Evolutionary conservation across 2,797 vertebrate species (phyloP), one percentile per base, ranked within the genome.

Genomic region (Sarcophilus harrisii): DNA sequence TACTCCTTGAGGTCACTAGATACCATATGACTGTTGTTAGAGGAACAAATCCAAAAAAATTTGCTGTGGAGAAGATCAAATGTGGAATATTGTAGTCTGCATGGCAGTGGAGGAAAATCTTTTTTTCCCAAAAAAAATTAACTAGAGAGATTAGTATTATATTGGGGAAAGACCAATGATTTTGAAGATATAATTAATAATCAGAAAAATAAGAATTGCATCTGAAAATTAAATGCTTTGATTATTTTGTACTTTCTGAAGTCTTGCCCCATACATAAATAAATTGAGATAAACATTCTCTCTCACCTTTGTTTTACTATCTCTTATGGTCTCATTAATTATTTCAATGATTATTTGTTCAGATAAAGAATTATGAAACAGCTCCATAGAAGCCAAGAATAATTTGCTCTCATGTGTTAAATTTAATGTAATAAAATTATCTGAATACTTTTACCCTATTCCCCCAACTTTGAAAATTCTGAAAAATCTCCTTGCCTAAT

Each of bases 231-330:
- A 58, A 24, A 95, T 89, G 29, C 66, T 49, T 49, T 27, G 73
- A 87, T 87, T 87, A 87, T 87, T 58, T 96, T 95, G 27, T 49
- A 14, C 13, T 73, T 73, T 94, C 89, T 89, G 93, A 52, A 57
- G 8, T 90, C 28, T 45, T 90, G 24, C 59, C 27, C n/a, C 1
- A 1, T 62, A 8, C 58, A 8, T 95, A 91, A n/a, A 5, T 87
- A 73, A 94, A 90, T 58, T 92, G 90, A 92, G 57, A 13, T 62
- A 73, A 92, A 73, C 57, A 52, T 91, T 91, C 90, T 94, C 90
- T 94, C 93, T 87, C 58, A 32, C 52, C 58, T 94, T 91, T 45
- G 66, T 87, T 89, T 95, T 45, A 1, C 4, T 58, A 24, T 52
- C 38, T 87, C 38, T 27, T 59, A 59, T 28, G 13, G 2, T 90